A percentile compares a stretch with the other conserved stretches of the same genome.
Conservation (phyloP, 2,888 invertebrate species). For the Caenorhabditis sinica region DNA sequence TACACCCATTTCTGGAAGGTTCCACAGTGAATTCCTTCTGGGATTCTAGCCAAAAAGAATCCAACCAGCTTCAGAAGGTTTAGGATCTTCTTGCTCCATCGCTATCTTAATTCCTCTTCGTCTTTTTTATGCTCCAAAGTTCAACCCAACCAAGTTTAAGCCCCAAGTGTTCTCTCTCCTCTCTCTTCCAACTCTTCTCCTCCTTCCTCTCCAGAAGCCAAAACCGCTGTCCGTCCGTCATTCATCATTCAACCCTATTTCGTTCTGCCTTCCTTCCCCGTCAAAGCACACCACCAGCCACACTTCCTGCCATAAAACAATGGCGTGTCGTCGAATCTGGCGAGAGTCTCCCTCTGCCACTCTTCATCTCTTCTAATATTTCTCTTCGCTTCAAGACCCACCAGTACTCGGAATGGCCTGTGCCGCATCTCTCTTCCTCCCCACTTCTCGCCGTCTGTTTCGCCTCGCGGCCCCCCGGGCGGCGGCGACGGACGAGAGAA, state of each 20-base stretch:
- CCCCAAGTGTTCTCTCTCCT: neutral
- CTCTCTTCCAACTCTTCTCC: neutral
- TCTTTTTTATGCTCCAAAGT: too few relatives aligned
- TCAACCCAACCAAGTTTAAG: neutral
- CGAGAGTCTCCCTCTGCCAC: conserved; percentile 7
- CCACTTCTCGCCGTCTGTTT: conserved; percentile 45
- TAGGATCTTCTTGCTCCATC: too few relatives aligned
- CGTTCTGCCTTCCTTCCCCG: conserved; percentile 13
- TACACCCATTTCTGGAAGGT: too few relatives aligned
- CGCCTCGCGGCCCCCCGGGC: conserved; percentile 37
- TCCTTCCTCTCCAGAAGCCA: neutral
- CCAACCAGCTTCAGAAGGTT: too few relatives aligned
- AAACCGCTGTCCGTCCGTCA: neutral
- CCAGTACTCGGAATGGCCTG: conserved; percentile 56
- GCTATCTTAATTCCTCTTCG: too few relatives aligned
- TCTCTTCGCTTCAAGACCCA: conserved; percentile 50
- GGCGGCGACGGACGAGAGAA: conserved; percentile 6
- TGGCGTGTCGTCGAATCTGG: conserved; percentile 39
- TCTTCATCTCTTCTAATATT: conserved; percentile 4
- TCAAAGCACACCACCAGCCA: conserved; percentile 39
- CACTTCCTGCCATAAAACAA: conserved; percentile 61
- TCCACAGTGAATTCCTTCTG: too few relatives aligned
- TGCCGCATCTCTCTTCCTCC: conserved; percentile 4
- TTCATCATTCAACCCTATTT: conserved; percentile 25
- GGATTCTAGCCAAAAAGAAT: too few relatives aligned